phyloP scores from a whole-genome alignment of 2,888 invertebrate genomes.

The Tethea ocularis region DNA sequence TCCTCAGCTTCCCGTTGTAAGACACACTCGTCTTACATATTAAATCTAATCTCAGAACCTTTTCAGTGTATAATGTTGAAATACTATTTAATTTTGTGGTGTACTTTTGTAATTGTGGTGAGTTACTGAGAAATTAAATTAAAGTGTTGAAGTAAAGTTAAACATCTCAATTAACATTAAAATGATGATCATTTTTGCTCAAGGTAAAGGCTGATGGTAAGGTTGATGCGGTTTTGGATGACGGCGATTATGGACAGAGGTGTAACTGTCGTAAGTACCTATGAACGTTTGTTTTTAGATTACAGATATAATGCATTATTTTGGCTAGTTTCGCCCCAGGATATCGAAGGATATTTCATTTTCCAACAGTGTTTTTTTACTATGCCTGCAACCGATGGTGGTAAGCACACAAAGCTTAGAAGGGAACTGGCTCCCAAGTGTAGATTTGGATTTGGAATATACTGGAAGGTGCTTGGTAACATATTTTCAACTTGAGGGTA shows the following conservation, averaged over 20 bases:
- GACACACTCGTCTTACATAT: conserved; percentile 19
- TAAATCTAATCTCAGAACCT: background rate
- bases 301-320: too few species aligned
- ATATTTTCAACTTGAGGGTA: too few species aligned
- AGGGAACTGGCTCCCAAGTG: too few species aligned
- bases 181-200: background rate
- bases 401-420: too few species aligned
- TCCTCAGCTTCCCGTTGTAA: conserved; percentile 48
- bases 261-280: conserved; percentile 71
- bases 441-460: too few species aligned
- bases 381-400: too few species aligned
- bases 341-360: too few species aligned
- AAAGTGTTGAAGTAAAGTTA: background rate
- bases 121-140: background rate
- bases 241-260: conserved; percentile 42
- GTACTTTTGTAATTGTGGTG: background rate
- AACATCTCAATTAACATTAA: too few species aligned
- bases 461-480: too few species aligned
- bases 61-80: conserved; percentile 14
- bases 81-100: background rate
- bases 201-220: conserved; percentile 2
- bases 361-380: too few species aligned
- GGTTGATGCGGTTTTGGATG: conserved; percentile 24
- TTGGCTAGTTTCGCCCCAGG: too few species aligned
- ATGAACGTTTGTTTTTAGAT: background rate